These are phyloP conservation scores for Procambarus clarkii DNA, from an alignment of 1,140 invertebrate species.

Conservation along the genomic window DNA sequence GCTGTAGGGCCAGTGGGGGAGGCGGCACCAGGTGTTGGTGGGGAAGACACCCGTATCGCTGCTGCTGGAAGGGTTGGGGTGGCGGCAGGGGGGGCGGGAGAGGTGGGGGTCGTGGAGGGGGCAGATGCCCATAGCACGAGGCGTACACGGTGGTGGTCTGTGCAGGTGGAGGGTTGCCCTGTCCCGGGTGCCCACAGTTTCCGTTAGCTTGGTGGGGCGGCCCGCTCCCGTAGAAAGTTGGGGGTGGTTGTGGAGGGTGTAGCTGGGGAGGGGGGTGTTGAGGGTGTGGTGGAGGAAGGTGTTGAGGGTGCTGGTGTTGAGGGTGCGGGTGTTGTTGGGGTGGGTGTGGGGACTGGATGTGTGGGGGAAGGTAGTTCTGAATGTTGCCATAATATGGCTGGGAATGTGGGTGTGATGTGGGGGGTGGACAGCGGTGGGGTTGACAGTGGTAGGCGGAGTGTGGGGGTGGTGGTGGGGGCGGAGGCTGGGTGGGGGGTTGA, in stretches of 20 bases:
- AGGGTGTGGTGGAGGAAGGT: conserved; percentile 4
- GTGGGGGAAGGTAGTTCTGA: background rate
- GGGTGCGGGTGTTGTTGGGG: background rate
- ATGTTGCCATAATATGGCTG: background rate
- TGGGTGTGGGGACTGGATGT: background rate
- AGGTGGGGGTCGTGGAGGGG: conserved; percentile 44
- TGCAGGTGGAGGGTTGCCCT: background rate
- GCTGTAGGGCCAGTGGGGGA: conserved; percentile 31
- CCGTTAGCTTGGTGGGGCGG: background rate
- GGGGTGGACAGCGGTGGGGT: background rate
- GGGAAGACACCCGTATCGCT: conserved; percentile 52
- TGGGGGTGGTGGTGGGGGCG: conserved; percentile 36
- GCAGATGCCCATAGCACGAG: conserved; percentile 19
- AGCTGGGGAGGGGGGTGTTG: background rate
- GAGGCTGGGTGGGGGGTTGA: background rate
- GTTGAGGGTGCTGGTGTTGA: background rate
- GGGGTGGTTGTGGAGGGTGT: background rate
- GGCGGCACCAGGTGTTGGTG: conserved; percentile 54
- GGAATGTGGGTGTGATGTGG: background rate
- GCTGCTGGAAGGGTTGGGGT: conserved; percentile 49
- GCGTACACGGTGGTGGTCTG: conserved; percentile 15
- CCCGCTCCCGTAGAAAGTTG: background rate
- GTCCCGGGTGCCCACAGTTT: background rate
- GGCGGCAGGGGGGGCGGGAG: conserved; percentile 37
- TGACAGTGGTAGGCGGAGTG: background rate